Evolutionary conservation across 2,113 vertebrate genomes (phyloP).

Genomic region (Archocentrus centrarchus): DNA sequence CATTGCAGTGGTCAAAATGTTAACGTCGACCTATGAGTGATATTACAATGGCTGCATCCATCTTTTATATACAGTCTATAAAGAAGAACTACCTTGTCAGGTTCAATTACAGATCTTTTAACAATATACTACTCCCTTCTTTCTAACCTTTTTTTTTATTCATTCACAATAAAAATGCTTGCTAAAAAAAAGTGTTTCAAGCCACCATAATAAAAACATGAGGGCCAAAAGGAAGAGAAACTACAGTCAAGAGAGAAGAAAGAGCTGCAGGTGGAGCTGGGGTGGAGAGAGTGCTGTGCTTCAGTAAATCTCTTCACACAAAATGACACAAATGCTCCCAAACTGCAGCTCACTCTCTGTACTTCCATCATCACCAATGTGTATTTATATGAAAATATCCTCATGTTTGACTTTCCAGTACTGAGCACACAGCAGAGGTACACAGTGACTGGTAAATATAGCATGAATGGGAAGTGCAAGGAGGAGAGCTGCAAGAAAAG

Average conservation of each 20-base stretch:
- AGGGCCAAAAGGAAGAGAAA: background rate
- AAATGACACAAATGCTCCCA: slow-evolving; percentile 19
- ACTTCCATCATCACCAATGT: slow-evolving; percentile 55
- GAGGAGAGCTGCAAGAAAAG: slow-evolving; percentile 35
- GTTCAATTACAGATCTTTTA: no score
- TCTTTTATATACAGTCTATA: no score
- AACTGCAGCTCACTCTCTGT: slow-evolving; percentile 18
- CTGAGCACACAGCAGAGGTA: slow-evolving; percentile 69
- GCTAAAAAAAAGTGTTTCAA: background rate
- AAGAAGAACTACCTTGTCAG: no score
- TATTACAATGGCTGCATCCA: no score
- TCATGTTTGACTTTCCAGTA: slow-evolving; percentile 71
- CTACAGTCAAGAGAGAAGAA: background rate
- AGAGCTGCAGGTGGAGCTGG: background rate
- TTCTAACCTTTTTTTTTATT: no score
- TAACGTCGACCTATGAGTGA: no score
- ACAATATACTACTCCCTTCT: no score
- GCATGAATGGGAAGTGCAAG: slow-evolving; percentile 47
- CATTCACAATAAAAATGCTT: no score
- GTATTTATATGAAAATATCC: slow-evolving; percentile 73
- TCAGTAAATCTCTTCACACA: slow-evolving; percentile 8
- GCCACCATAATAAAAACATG: background rate
- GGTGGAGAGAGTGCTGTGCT: background rate
- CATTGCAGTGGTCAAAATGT: no score
- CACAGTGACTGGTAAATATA: slow-evolving; percentile 75